Evolutionary conservation across 2,113 vertebrate genomes (phyloP).

Genomic region (Hippoglossus stenolepis): DNA sequence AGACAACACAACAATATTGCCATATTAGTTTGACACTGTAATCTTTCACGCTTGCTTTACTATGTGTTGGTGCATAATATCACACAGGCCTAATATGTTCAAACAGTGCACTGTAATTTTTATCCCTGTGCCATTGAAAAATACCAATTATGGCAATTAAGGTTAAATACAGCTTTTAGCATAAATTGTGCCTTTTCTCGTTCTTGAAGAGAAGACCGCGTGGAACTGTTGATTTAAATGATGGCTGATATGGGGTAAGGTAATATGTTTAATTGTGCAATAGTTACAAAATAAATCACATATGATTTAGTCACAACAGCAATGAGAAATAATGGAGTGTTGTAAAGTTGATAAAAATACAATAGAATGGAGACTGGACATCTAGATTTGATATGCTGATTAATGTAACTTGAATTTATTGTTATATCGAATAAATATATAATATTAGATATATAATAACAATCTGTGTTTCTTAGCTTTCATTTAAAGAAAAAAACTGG

Average conservation of each 20-base stretch:
- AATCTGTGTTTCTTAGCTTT: background rate
- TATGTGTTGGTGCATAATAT: conserved; percentile 51
- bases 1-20: conserved; percentile 23
- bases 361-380: conserved; percentile 4
- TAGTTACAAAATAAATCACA: conserved; percentile 59
- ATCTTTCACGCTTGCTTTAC: conserved; percentile 36
- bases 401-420: background rate
- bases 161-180: conserved; percentile 78
- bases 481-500: background rate
- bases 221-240: conserved; percentile 63
- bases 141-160: conserved; percentile 79
- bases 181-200: conserved; percentile 64
- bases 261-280: conserved; percentile 64
- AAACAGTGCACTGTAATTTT: conserved; percentile 66
- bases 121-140: conserved; percentile 62
- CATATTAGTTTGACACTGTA: conserved; percentile 20
- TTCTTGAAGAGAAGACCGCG: conserved; percentile 56
- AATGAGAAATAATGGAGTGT: conserved; percentile 57
- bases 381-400: background rate
- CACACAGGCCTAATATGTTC: conserved; percentile 60
- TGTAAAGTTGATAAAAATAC: conserved; percentile 51
- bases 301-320: conserved; percentile 59
- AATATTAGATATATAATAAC: background rate
- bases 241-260: conserved; percentile 48
- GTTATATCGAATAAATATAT: background rate